These are phyloP conservation scores for Digitonthophagus gazella DNA, from an alignment of 2,888 invertebrate species.

Conservation along the genomic window DNA sequence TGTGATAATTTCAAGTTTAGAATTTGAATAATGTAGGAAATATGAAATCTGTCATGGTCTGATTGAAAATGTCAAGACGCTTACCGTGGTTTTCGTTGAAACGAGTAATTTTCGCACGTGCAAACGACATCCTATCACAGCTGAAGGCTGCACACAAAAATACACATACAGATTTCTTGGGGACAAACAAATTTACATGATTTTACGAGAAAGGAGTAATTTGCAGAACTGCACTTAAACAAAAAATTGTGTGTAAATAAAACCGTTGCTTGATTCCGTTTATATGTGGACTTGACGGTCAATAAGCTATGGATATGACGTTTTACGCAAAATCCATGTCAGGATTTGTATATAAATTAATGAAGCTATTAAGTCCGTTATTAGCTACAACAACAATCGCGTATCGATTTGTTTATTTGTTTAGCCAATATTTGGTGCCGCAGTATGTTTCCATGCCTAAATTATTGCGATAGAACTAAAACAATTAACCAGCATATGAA, in stretches of 20 bases:
- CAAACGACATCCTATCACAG: slow-evolving; percentile 33
- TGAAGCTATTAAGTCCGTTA: neutral
- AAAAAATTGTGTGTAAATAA: slow-evolving; percentile 30
- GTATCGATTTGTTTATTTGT: neutral
- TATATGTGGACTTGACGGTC: neutral
- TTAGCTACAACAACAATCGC: neutral
- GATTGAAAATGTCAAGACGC: slow-evolving; percentile 15
- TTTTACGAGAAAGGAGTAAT: slow-evolving; percentile 33
- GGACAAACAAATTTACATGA: slow-evolving; percentile 36
- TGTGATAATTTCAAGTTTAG: too few relatives aligned
- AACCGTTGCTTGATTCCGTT: slow-evolving; percentile 26
- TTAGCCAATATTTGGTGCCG: too few relatives aligned
- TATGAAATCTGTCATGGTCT: neutral
- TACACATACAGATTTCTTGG: slow-evolving; percentile 32
- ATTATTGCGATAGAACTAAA: too few relatives aligned
- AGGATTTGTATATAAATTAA: neutral
- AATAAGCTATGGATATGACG: neutral
- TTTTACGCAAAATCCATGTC: neutral
- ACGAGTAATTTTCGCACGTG: slow-evolving; percentile 32
- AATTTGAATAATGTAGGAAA: too few relatives aligned
- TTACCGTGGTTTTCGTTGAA: slow-evolving; percentile 31
- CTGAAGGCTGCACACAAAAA: slow-evolving; percentile 30
- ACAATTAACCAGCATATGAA: too few relatives aligned
- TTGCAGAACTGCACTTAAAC: slow-evolving; percentile 31
- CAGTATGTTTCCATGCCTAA: too few relatives aligned